Evolutionary conservation across 2,888 invertebrate genomes (phyloP), one percentile per base, ranked within the genome.

Genomic region (Elysia crispata): DNA sequence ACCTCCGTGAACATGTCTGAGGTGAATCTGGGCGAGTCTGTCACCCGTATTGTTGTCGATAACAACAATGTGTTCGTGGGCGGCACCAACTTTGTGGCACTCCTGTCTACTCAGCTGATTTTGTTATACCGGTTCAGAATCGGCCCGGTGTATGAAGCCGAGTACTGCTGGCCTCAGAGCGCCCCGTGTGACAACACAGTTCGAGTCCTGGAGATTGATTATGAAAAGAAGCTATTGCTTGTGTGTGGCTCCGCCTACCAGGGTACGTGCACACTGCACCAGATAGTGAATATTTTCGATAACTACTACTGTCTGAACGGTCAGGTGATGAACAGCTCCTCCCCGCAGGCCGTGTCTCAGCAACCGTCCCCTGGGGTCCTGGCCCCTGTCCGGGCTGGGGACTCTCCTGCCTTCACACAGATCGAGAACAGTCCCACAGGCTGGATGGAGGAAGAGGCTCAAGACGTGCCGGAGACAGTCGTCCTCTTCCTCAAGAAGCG

Each of bases 231-330:
- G 8, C 60, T 57, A 25, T 25, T 81, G 41, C 33, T 81, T 15
- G 81, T 75, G 18, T 81, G 81, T 69, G 81, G 81, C 13, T 72
- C 79, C 0, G 79, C 75, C 25, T 60, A 50, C 25, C 1, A 33
- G 0, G 81, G 75, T 0, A 77, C 74, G n/a, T 81, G 81, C 64
- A 77, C 77, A 8, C 15, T 54, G 6, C 81, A 77, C 31, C 41
- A 41, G 41, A 41, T 41, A 3, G 41, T 41, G 5, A 54, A 25
- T 1, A 54, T 77, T 28, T 6, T 0, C n/a, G 28, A 60, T 13
- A 67, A 77, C 50, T 25, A 70, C 70, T 28, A 23, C 28, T 77
- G 77, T 23, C 60, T 77, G 60, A 25, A 41, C n/a, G 25, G 25
- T 0, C 49, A 60, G 11, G 11, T 33, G 1, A 66, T 1, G 3